Evolutionary conservation across 2,113 vertebrate genomes (phyloP), one percentile per base, ranked within the genome.

Genomic region (Corapipo altera): DNA sequence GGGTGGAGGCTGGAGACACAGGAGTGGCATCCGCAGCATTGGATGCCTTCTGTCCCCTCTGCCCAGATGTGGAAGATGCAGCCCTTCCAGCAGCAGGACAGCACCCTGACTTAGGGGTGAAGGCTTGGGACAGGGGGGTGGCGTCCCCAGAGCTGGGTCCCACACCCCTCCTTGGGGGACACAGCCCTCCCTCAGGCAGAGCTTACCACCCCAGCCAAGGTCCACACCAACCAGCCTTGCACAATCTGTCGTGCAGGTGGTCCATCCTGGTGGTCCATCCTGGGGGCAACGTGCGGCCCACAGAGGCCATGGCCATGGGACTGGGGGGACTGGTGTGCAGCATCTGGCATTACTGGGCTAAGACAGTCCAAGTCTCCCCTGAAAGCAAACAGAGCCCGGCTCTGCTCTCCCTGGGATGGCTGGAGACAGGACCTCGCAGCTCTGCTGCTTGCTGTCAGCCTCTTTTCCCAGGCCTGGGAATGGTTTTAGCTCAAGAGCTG

Each of bases 191-290:
- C 46, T 66, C 1, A 0, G 41, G 37, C 74, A 74, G 39, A 58
- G 35, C 61, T 49, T 59, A 7, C 4, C 1, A 0, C 28, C 62
- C 52, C 0, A 0, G 44, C 5, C 20, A 0, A 24, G 44, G 21
- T 12, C 64, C 15, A 17, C 5, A 1, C 37, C 73, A 23, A 41
- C 20, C 72, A 61, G 52, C 62, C 51, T 46, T 5, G 26, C 26
- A 1, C 37, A 13, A 22, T 24, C 55, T 0, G 0, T n/a, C 0
- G 1, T 24, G 65, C 2, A 0, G 5, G 19, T 21, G 46, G 3
- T 23, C 33, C n/a, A 20, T 12, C 14, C 13, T 35, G 64, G 51
- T 28, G 49, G n/a, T 16, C 62, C 39, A 19, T 8, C 26, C 33
- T 6, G 1, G 12, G 48, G 46, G 2, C 24, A 37, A 2, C 1